Conservation (phyloP, 2,113 vertebrate genomes). For the Misgurnus mizolepis region DNA sequence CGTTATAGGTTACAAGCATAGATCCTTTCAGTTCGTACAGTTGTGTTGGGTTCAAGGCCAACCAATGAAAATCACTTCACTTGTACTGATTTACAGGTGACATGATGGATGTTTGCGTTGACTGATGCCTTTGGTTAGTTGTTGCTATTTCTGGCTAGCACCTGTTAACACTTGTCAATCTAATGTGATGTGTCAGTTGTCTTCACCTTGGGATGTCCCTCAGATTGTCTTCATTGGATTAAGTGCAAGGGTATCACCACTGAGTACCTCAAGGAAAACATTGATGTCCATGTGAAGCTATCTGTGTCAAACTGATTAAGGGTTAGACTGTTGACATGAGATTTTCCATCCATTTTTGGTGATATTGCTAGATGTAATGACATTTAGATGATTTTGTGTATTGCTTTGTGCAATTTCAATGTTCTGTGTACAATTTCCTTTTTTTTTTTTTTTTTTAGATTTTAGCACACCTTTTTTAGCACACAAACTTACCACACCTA, state of each 20-base stretch:
- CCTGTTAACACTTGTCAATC: not conserved
- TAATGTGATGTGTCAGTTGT: not conserved
- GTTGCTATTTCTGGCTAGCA: not conserved
- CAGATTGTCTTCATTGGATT: conserved; percentile 24
- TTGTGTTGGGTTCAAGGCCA: not conserved
- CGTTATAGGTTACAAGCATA: not conserved
- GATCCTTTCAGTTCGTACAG: conserved; percentile 9
- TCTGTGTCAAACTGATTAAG: conserved; percentile 66
- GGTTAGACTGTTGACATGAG: conserved; percentile 45
- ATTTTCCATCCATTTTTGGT: not conserved
- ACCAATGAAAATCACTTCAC: conserved; percentile 10
- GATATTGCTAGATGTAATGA: not conserved
- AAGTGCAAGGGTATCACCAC: conserved; percentile 15
- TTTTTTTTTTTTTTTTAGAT: not conserved
- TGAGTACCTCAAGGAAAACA: conserved; percentile 37
- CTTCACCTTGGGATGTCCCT: not conserved
- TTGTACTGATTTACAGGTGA: conserved; percentile 23
- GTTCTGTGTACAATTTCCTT: not conserved
- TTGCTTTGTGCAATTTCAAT: not conserved
- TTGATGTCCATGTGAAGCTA: conserved; percentile 43
- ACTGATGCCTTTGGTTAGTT: not conserved
- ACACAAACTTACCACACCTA: not conserved
- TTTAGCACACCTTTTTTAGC: not conserved
- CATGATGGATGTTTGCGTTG: not conserved
- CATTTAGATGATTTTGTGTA: not conserved